Conservation (phyloP, 2,113 vertebrate genomes). For the Desmodus rotundus region DNA sequence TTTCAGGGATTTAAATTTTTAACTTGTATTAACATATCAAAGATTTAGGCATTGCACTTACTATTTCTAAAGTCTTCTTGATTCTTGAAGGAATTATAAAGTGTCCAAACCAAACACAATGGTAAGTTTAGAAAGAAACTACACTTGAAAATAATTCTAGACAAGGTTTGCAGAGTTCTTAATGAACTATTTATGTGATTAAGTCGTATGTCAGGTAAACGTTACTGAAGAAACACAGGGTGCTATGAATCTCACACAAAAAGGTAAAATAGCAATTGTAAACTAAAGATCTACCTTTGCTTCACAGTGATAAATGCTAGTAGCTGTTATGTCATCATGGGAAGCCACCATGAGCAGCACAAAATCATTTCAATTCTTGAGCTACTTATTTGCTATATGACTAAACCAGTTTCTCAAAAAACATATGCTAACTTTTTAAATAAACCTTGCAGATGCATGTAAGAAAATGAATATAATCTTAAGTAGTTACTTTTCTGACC, state of each 20-base stretch:
- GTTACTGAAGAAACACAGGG: background rate
- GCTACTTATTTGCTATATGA: background rate
- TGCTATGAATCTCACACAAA: background rate
- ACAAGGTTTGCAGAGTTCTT: background rate
- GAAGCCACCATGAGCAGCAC: background rate
- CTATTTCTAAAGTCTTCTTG: background rate
- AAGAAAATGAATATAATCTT: background rate
- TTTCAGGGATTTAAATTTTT: background rate
- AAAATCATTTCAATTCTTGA: background rate
- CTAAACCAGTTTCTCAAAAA: background rate
- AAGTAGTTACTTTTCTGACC: background rate
- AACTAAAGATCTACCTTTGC: background rate
- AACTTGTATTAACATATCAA: background rate
- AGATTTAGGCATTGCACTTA: background rate
- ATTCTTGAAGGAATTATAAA: slow-evolving; percentile 3
- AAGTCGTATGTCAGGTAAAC: background rate
- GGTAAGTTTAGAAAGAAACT: background rate
- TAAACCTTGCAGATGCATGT: background rate
- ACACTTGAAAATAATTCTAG: background rate
- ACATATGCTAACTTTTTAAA: background rate
- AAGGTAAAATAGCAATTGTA: background rate
- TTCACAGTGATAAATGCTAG: background rate
- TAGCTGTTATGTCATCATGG: background rate
- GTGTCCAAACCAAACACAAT: background rate
- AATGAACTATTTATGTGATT: background rate